Evolutionary conservation across 2,113 vertebrate species (phyloP).

Genomic region (Aphelocoma coerulescens): DNA sequence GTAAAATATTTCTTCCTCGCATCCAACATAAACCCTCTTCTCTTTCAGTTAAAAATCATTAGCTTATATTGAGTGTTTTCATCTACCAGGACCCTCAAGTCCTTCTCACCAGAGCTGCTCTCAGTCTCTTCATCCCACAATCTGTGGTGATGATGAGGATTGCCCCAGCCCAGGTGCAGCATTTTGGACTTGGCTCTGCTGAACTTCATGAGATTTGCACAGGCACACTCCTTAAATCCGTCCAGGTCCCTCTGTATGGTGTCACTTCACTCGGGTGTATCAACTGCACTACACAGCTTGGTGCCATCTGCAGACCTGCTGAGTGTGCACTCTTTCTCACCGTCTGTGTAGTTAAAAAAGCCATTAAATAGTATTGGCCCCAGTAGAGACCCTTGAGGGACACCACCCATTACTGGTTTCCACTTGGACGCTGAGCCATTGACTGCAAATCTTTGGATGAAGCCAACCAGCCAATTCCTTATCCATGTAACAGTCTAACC

Average conservation of each 20-base stretch:
- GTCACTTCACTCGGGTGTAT: accelerated
- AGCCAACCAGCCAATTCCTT: background rate
- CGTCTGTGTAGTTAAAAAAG: background rate
- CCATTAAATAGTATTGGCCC: background rate
- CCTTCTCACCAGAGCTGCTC: background rate
- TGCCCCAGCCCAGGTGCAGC: background rate
- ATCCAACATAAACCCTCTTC: background rate
- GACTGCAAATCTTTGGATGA: background rate
- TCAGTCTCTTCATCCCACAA: background rate
- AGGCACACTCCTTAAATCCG: background rate
- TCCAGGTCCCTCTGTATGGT: background rate
- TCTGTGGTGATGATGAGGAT: background rate
- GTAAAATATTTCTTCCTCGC: background rate
- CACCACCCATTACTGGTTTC: background rate
- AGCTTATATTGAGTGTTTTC: background rate
- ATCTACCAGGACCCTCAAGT: background rate
- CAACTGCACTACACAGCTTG: background rate
- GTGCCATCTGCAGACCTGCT: background rate
- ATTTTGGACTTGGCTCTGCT: background rate
- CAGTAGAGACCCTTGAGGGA: background rate
- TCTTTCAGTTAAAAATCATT: background rate
- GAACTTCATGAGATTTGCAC: background rate
- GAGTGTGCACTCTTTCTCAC: background rate
- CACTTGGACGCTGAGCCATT: background rate
- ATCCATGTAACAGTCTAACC: background rate